Percentiles rank a stretch among this genome's conserved stretches.
Evolutionary conservation across 2,113 vertebrate species (phyloP).

Genomic region (Syrmaticus mikado): DNA sequence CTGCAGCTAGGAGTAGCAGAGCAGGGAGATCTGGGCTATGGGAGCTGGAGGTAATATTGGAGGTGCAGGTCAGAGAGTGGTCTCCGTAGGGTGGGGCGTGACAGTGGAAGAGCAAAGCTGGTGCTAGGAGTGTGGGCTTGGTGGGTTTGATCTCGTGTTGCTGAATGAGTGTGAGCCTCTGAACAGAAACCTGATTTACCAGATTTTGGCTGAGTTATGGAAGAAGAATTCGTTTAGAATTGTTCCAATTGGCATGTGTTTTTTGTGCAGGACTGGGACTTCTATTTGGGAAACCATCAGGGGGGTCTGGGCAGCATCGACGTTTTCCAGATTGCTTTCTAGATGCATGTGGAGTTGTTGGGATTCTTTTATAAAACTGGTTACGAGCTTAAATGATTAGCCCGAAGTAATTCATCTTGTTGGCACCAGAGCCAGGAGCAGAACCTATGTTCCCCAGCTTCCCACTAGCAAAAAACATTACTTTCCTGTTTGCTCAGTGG

Average conservation of each 20-base stretch:
- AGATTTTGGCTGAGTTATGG: background rate
- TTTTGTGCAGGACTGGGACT: background rate
- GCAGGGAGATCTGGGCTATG: background rate
- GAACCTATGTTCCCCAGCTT: background rate
- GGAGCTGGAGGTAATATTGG: background rate
- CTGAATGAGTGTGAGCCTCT: background rate
- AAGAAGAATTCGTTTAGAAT: background rate
- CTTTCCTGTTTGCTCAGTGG: background rate
- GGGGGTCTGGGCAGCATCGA: accelerated
- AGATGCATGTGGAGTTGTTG: background rate
- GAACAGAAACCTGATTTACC: background rate
- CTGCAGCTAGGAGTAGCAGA: background rate
- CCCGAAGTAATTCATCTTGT: background rate
- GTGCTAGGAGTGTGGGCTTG: background rate
- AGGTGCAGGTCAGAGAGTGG: accelerated
- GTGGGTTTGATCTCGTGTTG: background rate
- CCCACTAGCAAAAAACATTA: background rate
- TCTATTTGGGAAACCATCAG: background rate
- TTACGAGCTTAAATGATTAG: background rate
- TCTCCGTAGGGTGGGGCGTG: background rate
- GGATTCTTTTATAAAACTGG: background rate
- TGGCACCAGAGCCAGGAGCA: background rate
- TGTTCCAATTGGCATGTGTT: background rate
- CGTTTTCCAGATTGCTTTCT: background rate
- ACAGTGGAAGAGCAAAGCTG: background rate